Conservation (phyloP, 2,797 vertebrate species). For the Cercopithecus diana region DNA sequence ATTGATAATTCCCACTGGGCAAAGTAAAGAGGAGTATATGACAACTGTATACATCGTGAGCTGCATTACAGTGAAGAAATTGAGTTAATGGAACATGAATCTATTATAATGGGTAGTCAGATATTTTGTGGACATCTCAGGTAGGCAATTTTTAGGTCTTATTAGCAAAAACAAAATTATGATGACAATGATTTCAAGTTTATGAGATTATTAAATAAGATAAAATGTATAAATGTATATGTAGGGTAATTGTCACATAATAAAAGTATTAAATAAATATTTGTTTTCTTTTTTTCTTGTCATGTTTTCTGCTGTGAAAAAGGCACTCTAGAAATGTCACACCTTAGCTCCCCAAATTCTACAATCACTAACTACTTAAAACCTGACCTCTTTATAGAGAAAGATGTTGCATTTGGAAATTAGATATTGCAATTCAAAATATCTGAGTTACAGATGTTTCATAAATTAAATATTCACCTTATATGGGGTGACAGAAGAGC, state of each 20-base stretch:
- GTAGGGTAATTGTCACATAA: background rate
- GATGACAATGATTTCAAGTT: background rate
- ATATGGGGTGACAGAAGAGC: background rate
- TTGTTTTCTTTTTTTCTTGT: background rate
- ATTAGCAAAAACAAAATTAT: background rate
- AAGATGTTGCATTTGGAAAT: background rate
- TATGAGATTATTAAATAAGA: background rate
- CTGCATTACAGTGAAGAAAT: background rate
- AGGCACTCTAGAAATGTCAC: background rate
- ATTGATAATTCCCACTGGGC: background rate
- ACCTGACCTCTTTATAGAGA: background rate
- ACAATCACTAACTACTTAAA: background rate
- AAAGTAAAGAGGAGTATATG: background rate
- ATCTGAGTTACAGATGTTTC: background rate
- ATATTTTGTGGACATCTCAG: background rate
- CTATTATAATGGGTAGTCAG: background rate
- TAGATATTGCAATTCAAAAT: background rate
- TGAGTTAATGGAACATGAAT: background rate
- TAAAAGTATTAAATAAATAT: background rate
- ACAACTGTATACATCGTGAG: background rate
- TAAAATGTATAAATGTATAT: background rate
- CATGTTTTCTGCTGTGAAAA: background rate
- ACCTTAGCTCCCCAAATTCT: background rate
- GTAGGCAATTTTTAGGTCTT: background rate
- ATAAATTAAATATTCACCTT: background rate